Evolutionary conservation across 2,888 invertebrate species (phyloP), one percentile per base, ranked within the genome.

Genomic region (Diplazon laetatorius): DNA sequence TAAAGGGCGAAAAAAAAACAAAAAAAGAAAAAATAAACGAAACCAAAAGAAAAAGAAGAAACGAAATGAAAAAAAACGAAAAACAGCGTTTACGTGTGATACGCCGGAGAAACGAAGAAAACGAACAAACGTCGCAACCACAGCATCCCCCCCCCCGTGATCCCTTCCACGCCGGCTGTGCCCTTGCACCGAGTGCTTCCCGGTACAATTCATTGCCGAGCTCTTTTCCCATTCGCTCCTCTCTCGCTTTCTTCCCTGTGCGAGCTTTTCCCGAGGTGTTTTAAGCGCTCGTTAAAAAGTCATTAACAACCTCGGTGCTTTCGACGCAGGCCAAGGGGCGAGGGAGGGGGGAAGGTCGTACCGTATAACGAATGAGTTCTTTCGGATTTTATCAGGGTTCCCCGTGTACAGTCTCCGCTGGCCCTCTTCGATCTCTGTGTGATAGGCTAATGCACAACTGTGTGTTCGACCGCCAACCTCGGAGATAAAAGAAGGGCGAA

Each of bases 211-310:
- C 66, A 70, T 55, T 60, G 57, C 39, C 57, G 35, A 37, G 46
- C 68, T 57, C 69, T 72, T 16, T n/a, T 50, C 39, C 37, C 44
- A 44, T 25, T 70, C 70, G 35, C 46, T 22, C 35, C 25, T 68
- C 70, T 46, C 37, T 20, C 30, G n/a, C n/a, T n/a, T n/a, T 25
- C 57, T 22, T 46, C 68, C 39, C 55, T 59, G 48, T 30, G 59
- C 70, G 76, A 76, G 70, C 76, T 76, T 76, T 65, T 63, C 71
- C 30, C 71, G 80, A 80, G 78, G 78, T 79, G 83, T 77, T 82
- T 83, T 77, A 77, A 82, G 80, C 78, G 83, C 84, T 85, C 83
- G 82, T 86, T 86, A 84, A 84, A 85, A 84, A 80, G 82, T 80
- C 82, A 84, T 85, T 85, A 85, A 82, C 84, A 75, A 71, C 71